These are phyloP conservation scores for Sicus ferrugineus DNA, from an alignment of 2,888 invertebrate genomes.

Conservation along the genomic window DNA sequence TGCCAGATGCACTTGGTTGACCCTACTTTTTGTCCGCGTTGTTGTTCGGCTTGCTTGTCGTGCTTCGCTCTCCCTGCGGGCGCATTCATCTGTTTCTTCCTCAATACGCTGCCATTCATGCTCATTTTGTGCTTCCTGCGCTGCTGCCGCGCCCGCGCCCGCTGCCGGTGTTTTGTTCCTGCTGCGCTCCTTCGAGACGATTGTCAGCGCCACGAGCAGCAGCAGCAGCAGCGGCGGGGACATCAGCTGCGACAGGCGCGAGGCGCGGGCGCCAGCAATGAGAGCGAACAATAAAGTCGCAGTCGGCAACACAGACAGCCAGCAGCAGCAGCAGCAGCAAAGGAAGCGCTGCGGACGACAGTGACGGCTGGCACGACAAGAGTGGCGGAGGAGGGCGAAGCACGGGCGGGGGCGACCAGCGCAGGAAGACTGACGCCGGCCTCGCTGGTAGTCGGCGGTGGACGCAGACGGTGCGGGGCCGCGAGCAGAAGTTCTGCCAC, in stretches of 20 bases:
- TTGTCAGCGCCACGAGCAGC: not conserved
- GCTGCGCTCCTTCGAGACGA: not conserved
- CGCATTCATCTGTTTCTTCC: conserved; percentile 19
- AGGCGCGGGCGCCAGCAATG: conserved; percentile 28
- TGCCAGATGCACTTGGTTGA: not conserved
- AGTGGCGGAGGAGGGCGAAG: not conserved
- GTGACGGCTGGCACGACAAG: not conserved
- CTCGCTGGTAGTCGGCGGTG: not conserved
- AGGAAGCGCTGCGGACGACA: not conserved
- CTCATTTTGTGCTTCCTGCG: conserved; percentile 10
- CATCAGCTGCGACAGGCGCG: not conserved
- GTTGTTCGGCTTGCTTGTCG: not conserved
- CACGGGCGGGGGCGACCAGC: not conserved
- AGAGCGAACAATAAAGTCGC: conserved; percentile 26
- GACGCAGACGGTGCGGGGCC: not conserved
- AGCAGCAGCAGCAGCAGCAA: not conserved
- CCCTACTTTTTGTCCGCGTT: not conserved
- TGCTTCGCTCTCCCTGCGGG: not conserved
- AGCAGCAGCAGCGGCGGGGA: conserved; percentile 4
- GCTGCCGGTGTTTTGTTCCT: not conserved
- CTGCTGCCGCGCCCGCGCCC: not conserved
- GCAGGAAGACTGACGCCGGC: not conserved
- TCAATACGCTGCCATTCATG: conserved; percentile 18
- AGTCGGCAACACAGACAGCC: conserved; percentile 20
- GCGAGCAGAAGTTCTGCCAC: not conserved